phyloP scores from a whole-genome alignment of 2,797 vertebrate genomes.

The Urocyon cinereoargenteus region DNA sequence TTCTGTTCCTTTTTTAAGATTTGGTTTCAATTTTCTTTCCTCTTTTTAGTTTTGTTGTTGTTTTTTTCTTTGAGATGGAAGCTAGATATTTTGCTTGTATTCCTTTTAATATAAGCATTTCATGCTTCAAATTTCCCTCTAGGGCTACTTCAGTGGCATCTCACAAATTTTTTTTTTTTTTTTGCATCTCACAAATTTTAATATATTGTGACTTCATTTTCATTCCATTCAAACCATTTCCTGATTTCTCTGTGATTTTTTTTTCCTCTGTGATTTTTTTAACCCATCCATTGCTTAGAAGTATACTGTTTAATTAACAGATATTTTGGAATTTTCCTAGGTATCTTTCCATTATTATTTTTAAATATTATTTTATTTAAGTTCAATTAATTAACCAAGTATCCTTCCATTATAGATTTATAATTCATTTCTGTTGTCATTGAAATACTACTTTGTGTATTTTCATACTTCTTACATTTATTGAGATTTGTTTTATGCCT shows the following conservation, averaged over 20 bases:
- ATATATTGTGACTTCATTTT: not conserved
- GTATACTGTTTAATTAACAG: not conserved
- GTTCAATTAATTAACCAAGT: not conserved
- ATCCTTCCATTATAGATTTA: not conserved
- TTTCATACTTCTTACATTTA: not conserved
- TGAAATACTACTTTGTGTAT: not conserved
- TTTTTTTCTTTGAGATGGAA: not conserved
- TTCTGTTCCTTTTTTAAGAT: not conserved
- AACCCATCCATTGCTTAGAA: not conserved
- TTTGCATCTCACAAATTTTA: not conserved
- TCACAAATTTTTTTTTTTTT: not conserved
- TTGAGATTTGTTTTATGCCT: constrained; percentile 10
- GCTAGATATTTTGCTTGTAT: not conserved
- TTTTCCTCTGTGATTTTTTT: not conserved
- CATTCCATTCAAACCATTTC: not conserved
- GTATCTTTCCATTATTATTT: not conserved
- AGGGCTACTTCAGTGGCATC: not conserved
- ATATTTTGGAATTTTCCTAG: not conserved
- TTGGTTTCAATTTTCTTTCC: not conserved
- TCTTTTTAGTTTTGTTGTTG: not conserved
- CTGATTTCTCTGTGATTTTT: not conserved
- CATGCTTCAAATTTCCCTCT: not conserved
- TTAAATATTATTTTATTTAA: not conserved
- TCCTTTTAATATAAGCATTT: not conserved
- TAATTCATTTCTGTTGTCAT: not conserved